Percentiles rank a stretch among this genome's conserved stretches.
phyloP scores from a whole-genome alignment of 2,113 vertebrate species.

The human region DNA sequence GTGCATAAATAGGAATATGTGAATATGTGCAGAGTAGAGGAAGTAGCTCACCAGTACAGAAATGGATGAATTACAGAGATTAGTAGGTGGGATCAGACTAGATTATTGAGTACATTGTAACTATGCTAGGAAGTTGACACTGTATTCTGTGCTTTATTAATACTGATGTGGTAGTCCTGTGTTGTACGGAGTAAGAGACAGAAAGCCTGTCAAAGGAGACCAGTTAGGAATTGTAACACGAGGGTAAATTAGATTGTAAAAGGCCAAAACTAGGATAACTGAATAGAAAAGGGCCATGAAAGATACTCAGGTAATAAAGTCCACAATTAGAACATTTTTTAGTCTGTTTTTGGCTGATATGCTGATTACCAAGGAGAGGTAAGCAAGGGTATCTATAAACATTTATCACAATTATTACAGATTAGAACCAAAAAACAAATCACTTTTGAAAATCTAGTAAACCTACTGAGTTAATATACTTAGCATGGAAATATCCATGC shows the following conservation, averaged over 20 bases:
- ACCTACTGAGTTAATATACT: neutral
- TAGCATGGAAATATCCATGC: neutral
- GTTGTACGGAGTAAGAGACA: neutral
- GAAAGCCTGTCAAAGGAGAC: neutral
- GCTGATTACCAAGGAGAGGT: neutral
- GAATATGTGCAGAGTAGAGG: neutral
- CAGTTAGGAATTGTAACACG: neutral
- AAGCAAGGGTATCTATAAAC: neutral
- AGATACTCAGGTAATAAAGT: neutral
- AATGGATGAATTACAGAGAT: neutral
- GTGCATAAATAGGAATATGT: neutral
- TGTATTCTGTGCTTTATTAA: neutral
- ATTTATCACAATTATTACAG: slow-evolving; percentile 30
- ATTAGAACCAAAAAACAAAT: slow-evolving; percentile 20
- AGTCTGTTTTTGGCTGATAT: neutral
- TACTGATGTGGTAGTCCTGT: neutral
- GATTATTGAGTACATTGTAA: neutral
- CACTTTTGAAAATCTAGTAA: neutral
- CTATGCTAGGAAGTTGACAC: neutral
- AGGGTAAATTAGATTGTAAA: neutral
- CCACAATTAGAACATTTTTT: neutral
- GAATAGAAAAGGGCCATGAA: neutral
- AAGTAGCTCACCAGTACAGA: neutral
- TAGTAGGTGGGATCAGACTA: neutral
- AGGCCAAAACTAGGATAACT: neutral